Evolutionary conservation across 2,113 vertebrate species (phyloP), one percentile per base, ranked within the genome.

Genomic region (Platycercus adscitus): DNA sequence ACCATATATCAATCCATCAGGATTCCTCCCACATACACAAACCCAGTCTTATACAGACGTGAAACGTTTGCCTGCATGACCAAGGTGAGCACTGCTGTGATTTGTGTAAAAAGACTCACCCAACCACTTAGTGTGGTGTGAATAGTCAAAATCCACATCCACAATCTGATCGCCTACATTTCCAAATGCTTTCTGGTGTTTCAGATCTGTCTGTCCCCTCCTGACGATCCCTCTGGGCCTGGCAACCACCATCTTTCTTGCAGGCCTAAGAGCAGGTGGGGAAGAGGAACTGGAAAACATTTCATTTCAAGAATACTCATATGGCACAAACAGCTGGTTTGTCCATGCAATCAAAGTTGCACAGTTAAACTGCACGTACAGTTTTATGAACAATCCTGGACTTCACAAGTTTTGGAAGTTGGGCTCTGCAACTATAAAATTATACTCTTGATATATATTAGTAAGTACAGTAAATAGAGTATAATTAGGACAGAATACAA

Each of bases 401-500:
- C 92, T 97, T 92, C 90, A 81, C 91, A 87, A 63, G 81, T 69
- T 89, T 92, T 92, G 72, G 44, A 95, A 93, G 81, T 13, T 15
- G 13, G 73, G 44, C 16, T 82, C 88, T 94, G 81, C 70, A 96
- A 77, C 82, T 95, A 97, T 94, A 97, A 97, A 98, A 84, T 93
- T 85, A 95, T 94, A 93, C 85, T 97, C 96, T 96, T 96, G 95
- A 98, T 93, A 97, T 95, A 90, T 96, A 96, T 84, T 96, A 93
- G 88, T 96, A 97, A 92, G 88, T 96, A 97, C 82, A 97, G 94
- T 93, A 96, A 98, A 97, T 78, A 86, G 52, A 97, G 96, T 95
- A 96, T 98, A 98, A 97, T 97, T 97, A 96, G 39, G 96, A 95
- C 95, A 68, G 75, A 97, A 98, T 95, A 97, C 96, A 98, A 82